These are phyloP conservation scores for Saccopteryx bilineata DNA, from an alignment of 2,113 vertebrate genomes.

Conservation along the genomic window DNA sequence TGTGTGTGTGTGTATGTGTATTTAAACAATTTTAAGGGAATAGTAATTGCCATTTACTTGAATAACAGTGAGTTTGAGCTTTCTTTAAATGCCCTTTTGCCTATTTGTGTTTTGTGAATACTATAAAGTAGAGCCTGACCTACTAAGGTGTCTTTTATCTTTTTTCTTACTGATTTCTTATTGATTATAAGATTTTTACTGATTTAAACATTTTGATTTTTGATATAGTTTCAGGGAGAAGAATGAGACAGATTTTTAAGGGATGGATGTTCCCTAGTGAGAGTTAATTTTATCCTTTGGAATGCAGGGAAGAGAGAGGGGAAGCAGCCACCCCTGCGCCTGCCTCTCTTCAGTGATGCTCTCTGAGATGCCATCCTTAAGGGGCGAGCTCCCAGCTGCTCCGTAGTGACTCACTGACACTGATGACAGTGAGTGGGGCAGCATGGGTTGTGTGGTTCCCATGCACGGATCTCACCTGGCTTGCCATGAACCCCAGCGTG, in stretches of 20 bases:
- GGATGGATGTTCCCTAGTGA: background rate
- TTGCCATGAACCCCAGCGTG: background rate
- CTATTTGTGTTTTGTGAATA: background rate
- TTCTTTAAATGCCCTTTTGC: background rate
- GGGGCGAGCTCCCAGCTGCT: background rate
- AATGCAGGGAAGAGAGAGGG: background rate
- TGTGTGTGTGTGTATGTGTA: background rate
- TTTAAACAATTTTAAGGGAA: background rate
- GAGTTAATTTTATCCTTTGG: slow-evolving; percentile 8
- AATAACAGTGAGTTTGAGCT: background rate
- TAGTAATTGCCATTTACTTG: background rate
- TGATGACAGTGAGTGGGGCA: background rate
- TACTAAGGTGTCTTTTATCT: background rate
- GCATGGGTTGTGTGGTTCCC: background rate
- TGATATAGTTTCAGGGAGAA: background rate
- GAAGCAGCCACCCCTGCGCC: background rate
- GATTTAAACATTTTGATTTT: slow-evolving; percentile 25
- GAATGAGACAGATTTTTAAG: slow-evolving; percentile 18
- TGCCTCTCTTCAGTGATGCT: background rate
- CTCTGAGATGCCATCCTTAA: background rate
- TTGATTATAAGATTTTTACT: slow-evolving; percentile 12
- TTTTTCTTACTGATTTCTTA: slow-evolving; percentile 41
- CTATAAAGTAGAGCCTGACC: background rate
- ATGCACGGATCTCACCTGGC: accelerated
- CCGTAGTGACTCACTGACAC: background rate